These are phyloP conservation scores for Acanthacorydalis orientalis DNA, from an alignment of 2,888 invertebrate species.

Conservation along the genomic window DNA sequence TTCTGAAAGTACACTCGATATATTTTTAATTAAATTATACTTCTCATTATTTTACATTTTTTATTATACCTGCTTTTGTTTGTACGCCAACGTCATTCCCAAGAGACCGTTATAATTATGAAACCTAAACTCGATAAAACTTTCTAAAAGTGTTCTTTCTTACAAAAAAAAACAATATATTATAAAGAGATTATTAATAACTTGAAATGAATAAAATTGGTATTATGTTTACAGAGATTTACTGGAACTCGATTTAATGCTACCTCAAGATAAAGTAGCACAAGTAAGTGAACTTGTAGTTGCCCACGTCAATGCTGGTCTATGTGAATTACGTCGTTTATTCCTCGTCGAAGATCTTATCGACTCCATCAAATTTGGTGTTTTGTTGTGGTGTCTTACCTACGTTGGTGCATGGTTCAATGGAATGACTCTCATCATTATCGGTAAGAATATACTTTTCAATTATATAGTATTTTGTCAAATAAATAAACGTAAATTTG, in stretches of 20 bases:
- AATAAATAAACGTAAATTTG: too few relatives aligned
- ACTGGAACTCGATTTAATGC: slow-evolving; percentile 71
- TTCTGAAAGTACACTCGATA: too few relatives aligned
- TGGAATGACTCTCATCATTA: slow-evolving; percentile 93
- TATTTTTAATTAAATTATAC: too few relatives aligned
- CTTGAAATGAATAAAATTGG: background rate
- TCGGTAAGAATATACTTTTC: slow-evolving; percentile 72
- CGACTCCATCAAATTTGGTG: slow-evolving; percentile 89
- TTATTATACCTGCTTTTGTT: too few relatives aligned
- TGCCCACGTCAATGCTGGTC: slow-evolving; percentile 69
- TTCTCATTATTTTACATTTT: too few relatives aligned
- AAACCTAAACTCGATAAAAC: background rate
- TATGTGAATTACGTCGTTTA: slow-evolving; percentile 72
- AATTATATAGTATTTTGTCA: too few relatives aligned
- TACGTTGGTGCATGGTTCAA: slow-evolving; percentile 98
- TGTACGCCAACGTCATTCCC: too few relatives aligned
- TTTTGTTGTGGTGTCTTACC: slow-evolving; percentile 90
- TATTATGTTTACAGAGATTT: slow-evolving; percentile 40
- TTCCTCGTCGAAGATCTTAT: slow-evolving; percentile 95
- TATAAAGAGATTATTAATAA: too few relatives aligned
- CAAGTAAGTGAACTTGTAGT: slow-evolving; percentile 73
- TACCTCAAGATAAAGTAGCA: slow-evolving; percentile 85
- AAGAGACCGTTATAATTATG: background rate
- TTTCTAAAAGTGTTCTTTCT: too few relatives aligned
- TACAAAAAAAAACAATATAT: too few relatives aligned